Evolutionary conservation across 2,888 invertebrate species (phyloP), one percentile per base, ranked within the genome.

Genomic region (Ceraclea dissimilis): DNA sequence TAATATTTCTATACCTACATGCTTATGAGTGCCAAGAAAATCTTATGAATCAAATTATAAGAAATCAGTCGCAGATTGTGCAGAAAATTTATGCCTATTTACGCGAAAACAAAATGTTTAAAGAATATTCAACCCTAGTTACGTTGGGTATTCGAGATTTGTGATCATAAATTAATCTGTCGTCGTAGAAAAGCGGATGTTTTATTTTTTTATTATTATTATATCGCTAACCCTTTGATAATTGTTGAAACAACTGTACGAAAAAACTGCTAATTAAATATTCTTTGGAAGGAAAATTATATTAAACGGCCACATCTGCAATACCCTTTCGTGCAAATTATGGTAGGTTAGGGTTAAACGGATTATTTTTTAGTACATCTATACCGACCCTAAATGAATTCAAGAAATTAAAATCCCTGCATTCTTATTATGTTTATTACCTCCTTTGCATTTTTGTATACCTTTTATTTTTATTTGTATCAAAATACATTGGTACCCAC

Each of bases 261-360:
- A 60, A 60, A 59, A 60, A 60, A 58, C 56, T 54, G 58, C 56
- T 60, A 60, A 60, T 60, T 60, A 60, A 60, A 60, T 59, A 56
- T 59, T 49, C 47, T 51, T 49, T 49, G 17, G 46, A 26, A 59
- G 53, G 16, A 53, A 59, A 59, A 57, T 59, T 22, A 47, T 54
- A 51, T 59, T 52, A 56, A 56, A 59, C 19, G 43, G 58, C 34
- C 52, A 49, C 59, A 21, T 51, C 49, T 54, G 57, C 44, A 19
- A 46, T 43, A 56, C 21, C 19, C 59, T 52, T 52, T 46, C 21
- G 20, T 10, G 51, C 52, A 39, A 22, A 52, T 44, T 55, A 55
- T 55, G 34, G 31, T 49, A 58, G 58, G 58, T 51, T 55, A 52
- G 33, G 17, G 17, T 43, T 16, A 43, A 43, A 43, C 4, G n/a